Evolutionary conservation across 2,113 vertebrate genomes (phyloP).

Genomic region (Pollachius pollachius): DNA sequence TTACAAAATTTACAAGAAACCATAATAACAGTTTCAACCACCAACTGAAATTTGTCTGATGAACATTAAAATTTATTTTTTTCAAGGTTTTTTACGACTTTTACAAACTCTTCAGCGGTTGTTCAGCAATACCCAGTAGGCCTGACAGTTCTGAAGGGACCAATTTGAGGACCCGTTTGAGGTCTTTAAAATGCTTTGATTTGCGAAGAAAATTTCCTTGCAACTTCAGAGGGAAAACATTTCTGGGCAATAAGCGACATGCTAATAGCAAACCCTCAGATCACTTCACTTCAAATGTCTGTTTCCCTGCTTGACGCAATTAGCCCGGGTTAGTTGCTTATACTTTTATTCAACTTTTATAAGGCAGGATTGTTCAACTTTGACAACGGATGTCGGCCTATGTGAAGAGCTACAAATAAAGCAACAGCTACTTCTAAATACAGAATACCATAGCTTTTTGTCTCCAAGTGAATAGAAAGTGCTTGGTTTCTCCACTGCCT

Average conservation of each 20-base stretch:
- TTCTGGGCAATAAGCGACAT: constrained; percentile 38
- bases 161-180: background rate
- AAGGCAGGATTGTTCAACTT: background rate
- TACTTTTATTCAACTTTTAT: constrained; percentile 1
- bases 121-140: constrained; percentile 35
- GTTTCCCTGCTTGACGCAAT: background rate
- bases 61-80: no score
- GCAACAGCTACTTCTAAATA: no score
- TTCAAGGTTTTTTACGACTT: no score
- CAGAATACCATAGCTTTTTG: no score
- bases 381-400: background rate
- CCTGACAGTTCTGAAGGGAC: constrained; percentile 21
- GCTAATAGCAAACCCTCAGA: constrained; percentile 13
- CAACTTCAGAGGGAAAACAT: constrained; percentile 19
- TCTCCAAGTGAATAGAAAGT: no score
- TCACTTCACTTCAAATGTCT: constrained; percentile 28
- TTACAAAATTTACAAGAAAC: no score
- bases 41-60: no score
- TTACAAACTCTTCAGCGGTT: background rate
- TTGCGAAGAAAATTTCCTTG: constrained; percentile 14
- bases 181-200: constrained; percentile 33
- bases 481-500: no score
- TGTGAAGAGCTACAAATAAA: background rate
- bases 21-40: no score
- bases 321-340: background rate